Conservation (phyloP, 2,797 vertebrate species). For the Monodelphis domestica region DNA sequence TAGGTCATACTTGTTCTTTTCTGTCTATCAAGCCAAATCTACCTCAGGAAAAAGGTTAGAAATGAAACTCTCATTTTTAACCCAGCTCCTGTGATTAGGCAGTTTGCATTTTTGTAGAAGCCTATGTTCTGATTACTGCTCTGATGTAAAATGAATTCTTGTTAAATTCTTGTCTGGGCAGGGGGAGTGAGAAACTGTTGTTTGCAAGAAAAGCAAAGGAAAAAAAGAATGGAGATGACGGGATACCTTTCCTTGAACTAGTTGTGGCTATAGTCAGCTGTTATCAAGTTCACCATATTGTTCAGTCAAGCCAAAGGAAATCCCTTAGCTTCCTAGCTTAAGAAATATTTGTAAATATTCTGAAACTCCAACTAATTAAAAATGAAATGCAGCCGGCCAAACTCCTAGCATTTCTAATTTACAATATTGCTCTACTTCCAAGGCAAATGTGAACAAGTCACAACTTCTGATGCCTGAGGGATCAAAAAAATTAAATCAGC, state of each 20-base stretch:
- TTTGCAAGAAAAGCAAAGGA: conserved; percentile 34
- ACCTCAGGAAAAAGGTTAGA: conserved; percentile 23
- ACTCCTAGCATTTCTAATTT: conserved; percentile 72
- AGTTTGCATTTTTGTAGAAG: background rate
- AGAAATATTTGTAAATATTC: conserved; percentile 66
- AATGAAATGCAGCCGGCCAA: conserved; percentile 71
- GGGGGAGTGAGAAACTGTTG: background rate
- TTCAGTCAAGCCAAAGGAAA: conserved; percentile 25
- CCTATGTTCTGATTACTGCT: conserved; percentile 27
- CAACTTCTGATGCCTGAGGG: conserved; percentile 83
- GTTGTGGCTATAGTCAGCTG: conserved; percentile 4
- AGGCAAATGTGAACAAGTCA: conserved; percentile 81
- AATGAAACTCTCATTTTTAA: conserved; percentile 35
- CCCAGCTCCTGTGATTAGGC: background rate
- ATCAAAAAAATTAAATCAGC: conserved; percentile 85
- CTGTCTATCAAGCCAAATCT: background rate
- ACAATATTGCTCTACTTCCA: conserved; percentile 77
- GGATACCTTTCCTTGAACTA: background rate
- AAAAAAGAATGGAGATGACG: conserved; percentile 8
- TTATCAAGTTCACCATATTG: background rate
- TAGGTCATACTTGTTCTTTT: background rate
- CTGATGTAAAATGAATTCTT: conserved; percentile 4
- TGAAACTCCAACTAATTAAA: conserved; percentile 65
- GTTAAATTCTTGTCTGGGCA: conserved; percentile 15
- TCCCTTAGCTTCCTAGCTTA: conserved; percentile 47